A percentile compares a stretch with the other conserved stretches of the same genome.
These are phyloP conservation scores for Aelia acuminata DNA, from an alignment of 2,888 invertebrate genomes.

Conservation along the genomic window DNA sequence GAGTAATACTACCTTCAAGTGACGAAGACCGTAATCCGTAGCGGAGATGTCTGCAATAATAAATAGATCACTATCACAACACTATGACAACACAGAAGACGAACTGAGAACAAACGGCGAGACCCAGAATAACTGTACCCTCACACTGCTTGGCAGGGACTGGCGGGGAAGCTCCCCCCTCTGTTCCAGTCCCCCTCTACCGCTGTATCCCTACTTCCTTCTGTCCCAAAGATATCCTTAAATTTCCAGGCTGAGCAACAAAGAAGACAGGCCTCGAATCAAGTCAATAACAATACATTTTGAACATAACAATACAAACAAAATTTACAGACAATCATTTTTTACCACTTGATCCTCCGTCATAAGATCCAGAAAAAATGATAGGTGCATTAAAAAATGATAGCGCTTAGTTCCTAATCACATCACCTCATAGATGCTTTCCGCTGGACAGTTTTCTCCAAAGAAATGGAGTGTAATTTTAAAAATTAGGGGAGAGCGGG, in stretches of 20 bases:
- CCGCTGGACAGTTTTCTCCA: too few species aligned
- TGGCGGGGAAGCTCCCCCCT: neutral
- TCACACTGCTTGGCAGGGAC: neutral
- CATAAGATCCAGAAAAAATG: too few species aligned
- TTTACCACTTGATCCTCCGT: too few species aligned
- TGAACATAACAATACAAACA: too few species aligned
- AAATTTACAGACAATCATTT: too few species aligned
- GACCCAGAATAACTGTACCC: neutral
- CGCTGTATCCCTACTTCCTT: neutral
- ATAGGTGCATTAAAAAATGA: too few species aligned
- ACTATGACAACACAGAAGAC: slow-evolving; percentile 9
- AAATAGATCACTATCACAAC: slow-evolving; percentile 4
- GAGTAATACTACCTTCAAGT: neutral
- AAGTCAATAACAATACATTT: too few species aligned
- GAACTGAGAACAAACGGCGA: neutral
- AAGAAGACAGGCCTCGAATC: too few species aligned
- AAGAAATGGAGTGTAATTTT: too few species aligned
- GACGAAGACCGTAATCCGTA: neutral
- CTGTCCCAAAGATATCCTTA: neutral
- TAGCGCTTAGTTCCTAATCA: too few species aligned
- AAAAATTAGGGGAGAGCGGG: too few species aligned
- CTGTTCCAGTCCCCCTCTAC: neutral
- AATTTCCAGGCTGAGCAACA: neutral
- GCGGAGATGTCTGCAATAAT: neutral
- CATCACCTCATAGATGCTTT: too few species aligned